phyloP scores from a whole-genome alignment of 2,113 vertebrate genomes.

The Nestor notabilis region DNA sequence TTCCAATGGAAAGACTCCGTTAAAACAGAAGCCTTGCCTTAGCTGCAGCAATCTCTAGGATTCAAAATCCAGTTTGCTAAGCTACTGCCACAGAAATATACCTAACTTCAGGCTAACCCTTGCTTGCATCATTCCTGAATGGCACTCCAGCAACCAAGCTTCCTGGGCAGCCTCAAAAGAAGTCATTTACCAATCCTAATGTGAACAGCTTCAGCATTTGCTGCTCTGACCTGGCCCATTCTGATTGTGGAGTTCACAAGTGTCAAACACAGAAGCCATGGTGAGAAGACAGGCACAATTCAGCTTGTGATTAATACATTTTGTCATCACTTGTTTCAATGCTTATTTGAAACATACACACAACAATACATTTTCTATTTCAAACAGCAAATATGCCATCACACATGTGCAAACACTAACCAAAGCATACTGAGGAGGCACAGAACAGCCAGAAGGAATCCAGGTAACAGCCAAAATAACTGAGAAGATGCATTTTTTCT shows the following conservation, averaged over 20 bases:
- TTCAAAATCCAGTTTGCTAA: background rate
- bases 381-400: background rate
- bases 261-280: background rate
- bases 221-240: background rate
- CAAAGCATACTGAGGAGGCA: slow-evolving; percentile 40
- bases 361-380: background rate
- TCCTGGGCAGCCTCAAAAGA: background rate
- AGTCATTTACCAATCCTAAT: background rate
- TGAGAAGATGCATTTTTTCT: background rate
- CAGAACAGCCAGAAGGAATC: slow-evolving; percentile 39
- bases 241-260: background rate
- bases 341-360: background rate
- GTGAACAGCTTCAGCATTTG: background rate
- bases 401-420: background rate
- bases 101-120: background rate
- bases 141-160: background rate
- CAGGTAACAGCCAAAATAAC: background rate
- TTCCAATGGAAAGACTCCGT: background rate
- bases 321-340: background rate
- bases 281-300: background rate
- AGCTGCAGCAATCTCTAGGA: background rate
- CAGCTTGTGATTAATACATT: background rate
- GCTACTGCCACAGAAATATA: background rate
- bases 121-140: background rate
- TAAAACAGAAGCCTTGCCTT: background rate